These are phyloP conservation scores for Oscheius sp. DNA, from an alignment of 2,888 invertebrate species.

Conservation along the genomic window DNA sequence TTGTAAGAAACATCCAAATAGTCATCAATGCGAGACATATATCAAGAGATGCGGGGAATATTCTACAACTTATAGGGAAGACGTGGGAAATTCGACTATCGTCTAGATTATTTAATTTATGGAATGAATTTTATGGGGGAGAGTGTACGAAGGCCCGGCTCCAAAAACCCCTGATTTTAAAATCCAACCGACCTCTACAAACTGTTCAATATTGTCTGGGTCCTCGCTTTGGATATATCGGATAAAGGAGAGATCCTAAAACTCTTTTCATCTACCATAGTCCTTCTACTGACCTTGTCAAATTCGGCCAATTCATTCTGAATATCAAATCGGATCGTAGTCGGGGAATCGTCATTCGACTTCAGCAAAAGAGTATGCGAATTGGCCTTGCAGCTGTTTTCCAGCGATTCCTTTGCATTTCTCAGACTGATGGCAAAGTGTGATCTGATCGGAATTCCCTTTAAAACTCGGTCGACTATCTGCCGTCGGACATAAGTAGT, in stretches of 20 bases:
- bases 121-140: too few relatives aligned
- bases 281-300: slow-evolving; percentile 54
- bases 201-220: slow-evolving; percentile 72
- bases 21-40: slow-evolving; percentile 10
- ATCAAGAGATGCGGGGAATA: slow-evolving; percentile 18
- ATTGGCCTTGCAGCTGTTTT: slow-evolving; percentile 60
- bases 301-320: slow-evolving; percentile 69
- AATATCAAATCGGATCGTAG: slow-evolving; percentile 64
- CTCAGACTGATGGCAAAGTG: slow-evolving; percentile 71
- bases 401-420: slow-evolving; percentile 71
- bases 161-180: too few relatives aligned
- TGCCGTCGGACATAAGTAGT: slow-evolving; percentile 70
- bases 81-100: neutral
- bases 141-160: too few relatives aligned
- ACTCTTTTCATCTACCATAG: neutral
- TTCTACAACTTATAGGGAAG: slow-evolving; percentile 1
- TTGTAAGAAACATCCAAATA: slow-evolving; percentile 14
- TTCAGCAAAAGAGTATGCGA: slow-evolving; percentile 49
- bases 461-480: slow-evolving; percentile 72
- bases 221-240: slow-evolving; percentile 71
- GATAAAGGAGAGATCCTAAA: slow-evolving; percentile 69
- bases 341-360: slow-evolving; percentile 42
- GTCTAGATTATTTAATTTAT: neutral
- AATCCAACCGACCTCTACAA: slow-evolving; percentile 62
- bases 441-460: slow-evolving; percentile 70